These are phyloP conservation scores for Columbina picui DNA, from an alignment of 2,113 vertebrate genomes.

Conservation along the genomic window DNA sequence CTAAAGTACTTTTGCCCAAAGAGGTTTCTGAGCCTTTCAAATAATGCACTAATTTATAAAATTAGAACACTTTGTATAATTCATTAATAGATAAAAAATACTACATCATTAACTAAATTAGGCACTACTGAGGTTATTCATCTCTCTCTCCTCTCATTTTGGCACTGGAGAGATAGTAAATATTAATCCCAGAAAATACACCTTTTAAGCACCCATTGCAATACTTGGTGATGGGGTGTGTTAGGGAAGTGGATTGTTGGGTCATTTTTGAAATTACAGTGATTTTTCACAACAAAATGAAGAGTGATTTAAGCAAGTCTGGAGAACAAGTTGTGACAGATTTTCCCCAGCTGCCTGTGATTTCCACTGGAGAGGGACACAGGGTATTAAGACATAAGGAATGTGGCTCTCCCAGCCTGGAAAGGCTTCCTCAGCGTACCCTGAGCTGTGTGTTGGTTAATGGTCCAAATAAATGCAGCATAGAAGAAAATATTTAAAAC, in stretches of 20 bases:
- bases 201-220: background rate
- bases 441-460: background rate
- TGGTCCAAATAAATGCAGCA: background rate
- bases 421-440: background rate
- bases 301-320: background rate
- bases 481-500: background rate
- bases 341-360: background rate
- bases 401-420: background rate
- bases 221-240: background rate
- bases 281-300: background rate
- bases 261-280: background rate
- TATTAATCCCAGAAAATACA: background rate
- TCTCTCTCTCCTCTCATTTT: background rate
- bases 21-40: background rate
- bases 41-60: background rate
- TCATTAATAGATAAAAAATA: background rate
- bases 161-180: background rate
- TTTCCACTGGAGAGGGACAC: background rate
- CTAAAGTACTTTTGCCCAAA: background rate
- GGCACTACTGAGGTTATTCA: background rate
- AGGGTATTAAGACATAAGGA: background rate
- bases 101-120: background rate
- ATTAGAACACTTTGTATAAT: background rate
- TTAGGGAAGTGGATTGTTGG: background rate
- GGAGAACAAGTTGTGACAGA: background rate